Percentiles rank a stretch among this genome's conserved stretches.
phyloP scores from a whole-genome alignment of 2,113 vertebrate species.

The Actenoides lindsayi region DNA sequence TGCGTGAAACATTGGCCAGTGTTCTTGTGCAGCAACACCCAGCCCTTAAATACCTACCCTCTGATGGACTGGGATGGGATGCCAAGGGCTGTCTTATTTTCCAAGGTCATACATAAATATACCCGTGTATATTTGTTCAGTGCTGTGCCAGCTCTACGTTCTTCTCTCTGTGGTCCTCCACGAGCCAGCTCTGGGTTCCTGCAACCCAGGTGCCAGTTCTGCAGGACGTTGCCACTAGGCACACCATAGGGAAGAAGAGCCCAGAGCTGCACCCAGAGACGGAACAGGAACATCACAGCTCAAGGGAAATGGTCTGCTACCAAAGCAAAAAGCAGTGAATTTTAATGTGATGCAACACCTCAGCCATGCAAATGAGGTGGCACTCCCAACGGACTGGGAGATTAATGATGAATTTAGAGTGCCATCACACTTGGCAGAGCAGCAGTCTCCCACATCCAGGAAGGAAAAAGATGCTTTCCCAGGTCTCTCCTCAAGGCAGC shows the following conservation, averaged over 20 bases:
- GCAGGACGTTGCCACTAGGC: background rate
- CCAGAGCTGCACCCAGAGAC: background rate
- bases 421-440: background rate
- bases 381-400: background rate
- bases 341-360: background rate
- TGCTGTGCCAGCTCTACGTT: background rate
- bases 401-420: background rate
- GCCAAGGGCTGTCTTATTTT: background rate
- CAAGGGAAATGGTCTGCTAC: background rate
- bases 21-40: background rate
- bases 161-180: background rate
- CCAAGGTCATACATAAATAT: slow-evolving; percentile 38
- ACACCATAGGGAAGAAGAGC: background rate
- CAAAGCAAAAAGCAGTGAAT: background rate
- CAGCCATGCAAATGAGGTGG: background rate
- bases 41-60: background rate
- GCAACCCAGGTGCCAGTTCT: background rate
- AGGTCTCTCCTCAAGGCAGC: background rate
- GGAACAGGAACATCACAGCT: background rate
- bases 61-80: background rate
- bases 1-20: background rate
- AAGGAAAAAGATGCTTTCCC: background rate
- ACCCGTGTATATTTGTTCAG: background rate
- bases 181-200: background rate
- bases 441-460: background rate